Percentiles rank a stretch among this genome's conserved stretches.
phyloP scores from a whole-genome alignment of 2,113 vertebrate genomes.

The Salminus brasiliensis region DNA sequence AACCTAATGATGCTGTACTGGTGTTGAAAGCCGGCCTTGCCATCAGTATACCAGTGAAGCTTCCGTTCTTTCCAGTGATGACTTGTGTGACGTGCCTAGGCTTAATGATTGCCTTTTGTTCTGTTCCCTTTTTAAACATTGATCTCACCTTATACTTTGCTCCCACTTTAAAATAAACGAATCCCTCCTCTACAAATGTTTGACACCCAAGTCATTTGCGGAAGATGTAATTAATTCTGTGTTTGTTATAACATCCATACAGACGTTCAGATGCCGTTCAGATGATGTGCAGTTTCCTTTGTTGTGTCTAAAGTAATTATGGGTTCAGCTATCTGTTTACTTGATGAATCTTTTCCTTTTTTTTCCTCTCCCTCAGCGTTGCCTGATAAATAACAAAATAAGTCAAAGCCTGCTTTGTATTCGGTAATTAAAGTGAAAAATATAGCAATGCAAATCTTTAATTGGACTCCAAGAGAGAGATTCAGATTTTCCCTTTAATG shows the following conservation, averaged over 20 bases:
- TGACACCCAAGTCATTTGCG: constrained; percentile 84
- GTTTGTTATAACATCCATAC: constrained; percentile 92
- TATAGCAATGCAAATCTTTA: constrained; percentile 99
- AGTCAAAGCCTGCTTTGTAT: constrained; percentile 93
- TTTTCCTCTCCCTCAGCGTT: constrained; percentile 79
- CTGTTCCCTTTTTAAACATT: constrained; percentile 31
- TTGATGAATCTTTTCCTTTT: constrained; percentile 93
- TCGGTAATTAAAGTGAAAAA: constrained; percentile 99
- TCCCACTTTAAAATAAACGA: constrained; percentile 69
- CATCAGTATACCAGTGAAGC: constrained; percentile 41
- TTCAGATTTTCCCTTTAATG: constrained; percentile 99
- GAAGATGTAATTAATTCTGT: constrained; percentile 90
- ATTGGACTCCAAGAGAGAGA: constrained; percentile 99
- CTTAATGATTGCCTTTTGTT: constrained; percentile 43
- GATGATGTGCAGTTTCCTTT: constrained; percentile 86
- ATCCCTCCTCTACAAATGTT: constrained; percentile 75
- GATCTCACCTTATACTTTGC: constrained; percentile 15
- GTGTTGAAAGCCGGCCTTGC: constrained; percentile 40
- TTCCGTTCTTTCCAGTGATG: constrained; percentile 34
- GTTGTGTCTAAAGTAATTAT: constrained; percentile 88
- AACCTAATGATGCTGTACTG: constrained; percentile 54
- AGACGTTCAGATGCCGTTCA: constrained; percentile 86
- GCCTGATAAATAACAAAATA: constrained; percentile 99
- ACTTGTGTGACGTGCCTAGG: constrained; percentile 27
- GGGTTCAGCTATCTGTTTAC: constrained; percentile 93